A percentile compares a stretch with the other conserved stretches of the same genome.
These are phyloP conservation scores for Pseudopleuronectes americanus DNA, from an alignment of 2,797 vertebrate species.

Conservation along the genomic window DNA sequence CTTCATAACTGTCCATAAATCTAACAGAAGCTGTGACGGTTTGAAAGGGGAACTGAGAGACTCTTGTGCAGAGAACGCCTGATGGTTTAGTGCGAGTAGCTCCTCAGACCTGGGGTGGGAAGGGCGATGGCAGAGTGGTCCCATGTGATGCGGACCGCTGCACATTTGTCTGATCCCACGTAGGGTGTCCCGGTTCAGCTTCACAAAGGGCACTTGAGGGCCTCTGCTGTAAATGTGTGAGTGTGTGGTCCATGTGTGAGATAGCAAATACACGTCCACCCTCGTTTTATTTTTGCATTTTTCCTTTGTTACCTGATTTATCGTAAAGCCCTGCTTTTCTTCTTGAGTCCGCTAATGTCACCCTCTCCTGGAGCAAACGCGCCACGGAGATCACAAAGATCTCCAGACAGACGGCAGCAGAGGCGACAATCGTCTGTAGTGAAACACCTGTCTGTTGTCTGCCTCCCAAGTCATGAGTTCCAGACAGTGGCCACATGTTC, in stretches of 20 bases:
- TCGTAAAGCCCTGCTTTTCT: constrained; percentile 22
- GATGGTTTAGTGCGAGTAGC: constrained; percentile 3
- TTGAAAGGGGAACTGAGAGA: constrained; percentile 17
- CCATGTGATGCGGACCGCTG: constrained; percentile 19
- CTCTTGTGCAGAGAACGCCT: background rate
- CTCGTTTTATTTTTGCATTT: background rate
- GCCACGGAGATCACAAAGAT: constrained; percentile 40
- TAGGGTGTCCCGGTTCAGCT: constrained; percentile 5
- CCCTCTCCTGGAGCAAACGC: constrained; percentile 18
- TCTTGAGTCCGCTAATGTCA: constrained; percentile 30
- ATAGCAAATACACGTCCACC: constrained; percentile 9
- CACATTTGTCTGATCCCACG: constrained; percentile 28
- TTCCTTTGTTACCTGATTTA: constrained; percentile 27
- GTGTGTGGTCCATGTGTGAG: constrained; percentile 17
- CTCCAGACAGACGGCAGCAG: constrained; percentile 58
- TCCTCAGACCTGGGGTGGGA: constrained; percentile 15
- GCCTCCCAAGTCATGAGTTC: constrained; percentile 42
- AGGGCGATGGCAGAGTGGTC: constrained; percentile 29
- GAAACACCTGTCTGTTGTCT: constrained; percentile 45
- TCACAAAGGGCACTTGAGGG: constrained; percentile 23
- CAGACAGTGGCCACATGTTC: constrained; percentile 41
- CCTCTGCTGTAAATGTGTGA: constrained; percentile 34
- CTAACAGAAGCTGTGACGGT: constrained; percentile 1
- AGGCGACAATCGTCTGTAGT: constrained; percentile 32
- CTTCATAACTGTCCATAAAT: constrained; percentile 13